Base-by-base conservation (phyloP, 2,113 vertebrate genomes). In the Ptilorrhoa leucosticta region DNA sequence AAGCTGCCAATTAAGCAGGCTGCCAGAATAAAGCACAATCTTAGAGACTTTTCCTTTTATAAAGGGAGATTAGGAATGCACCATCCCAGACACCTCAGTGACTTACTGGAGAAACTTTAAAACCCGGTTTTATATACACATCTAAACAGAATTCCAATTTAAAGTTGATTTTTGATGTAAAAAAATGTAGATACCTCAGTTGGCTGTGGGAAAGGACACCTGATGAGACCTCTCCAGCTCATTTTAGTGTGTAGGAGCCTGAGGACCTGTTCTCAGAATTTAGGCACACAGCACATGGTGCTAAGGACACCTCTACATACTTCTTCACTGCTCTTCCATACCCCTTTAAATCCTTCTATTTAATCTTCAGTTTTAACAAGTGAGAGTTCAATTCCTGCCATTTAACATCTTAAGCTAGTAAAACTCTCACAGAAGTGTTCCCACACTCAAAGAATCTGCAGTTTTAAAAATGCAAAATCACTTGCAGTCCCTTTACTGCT, bases 1-100 rank as follows among this genome's bases (percentile, higher is more conserved):
- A 88, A 92, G 87, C 61, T 93, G 92, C 79, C 93, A 97, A 91
- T 95, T 92, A 97, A 94, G 71, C 79, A 92, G 75, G 39, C 65
- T 97, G 89, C 71, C 84, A 76, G 83, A 50, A 96, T 45, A 87
- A 6, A 81, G n/a, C 33, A 54, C 76, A 68, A 56, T 57, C 70
- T 72, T 83, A 60, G 40, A 73, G 56, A 82, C 50, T 39, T 77
- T 53, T 87, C 69, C 39, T n/a, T 95, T 85, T 58, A 54, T 33
- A 72, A 71, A 84, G 28, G 23, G 31, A 84, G 44, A 35, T 61
- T 42, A 63, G 68, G 26, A 85, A 61, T 37, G 47, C 56, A 84
- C 28, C 33, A 47, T 30, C 24, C 19, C 37, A 81, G 47, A 28
- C 24, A 70, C 5, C 24, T 68, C n/a, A 23, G 28, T 51, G 42